Base-by-base conservation (phyloP, 2,888 invertebrate genomes). In the Lissonota sp. region DNA sequence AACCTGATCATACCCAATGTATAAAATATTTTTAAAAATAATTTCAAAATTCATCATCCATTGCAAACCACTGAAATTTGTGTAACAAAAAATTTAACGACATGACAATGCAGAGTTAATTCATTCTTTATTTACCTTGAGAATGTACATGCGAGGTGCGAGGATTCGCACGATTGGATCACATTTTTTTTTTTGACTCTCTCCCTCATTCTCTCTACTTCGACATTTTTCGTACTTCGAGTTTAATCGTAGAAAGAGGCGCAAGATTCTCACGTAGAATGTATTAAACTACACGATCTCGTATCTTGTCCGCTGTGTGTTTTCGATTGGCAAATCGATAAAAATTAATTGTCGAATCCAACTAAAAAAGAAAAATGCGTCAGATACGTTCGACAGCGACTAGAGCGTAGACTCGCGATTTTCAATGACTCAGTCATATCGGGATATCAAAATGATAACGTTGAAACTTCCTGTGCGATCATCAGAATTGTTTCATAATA, bases 41-140 rank as follows among this genome's bases (percentile, higher is more conserved):
- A 26, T 26, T 2, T 26, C 1, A 26, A 2, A 26, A 26, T 26
- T 3, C 3, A 26, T 26, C 26, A 26, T 26, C 3, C 3, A 26
- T 26, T 26, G 26, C 3, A 26, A 26, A 3, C 26, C 26, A 26
- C 3, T 26, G 3, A 26, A 26, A 26, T 26, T 26, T 26, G 26
- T 26, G 26, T 3, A 26, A 3, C 26, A 26, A 26, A 1, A 26
- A 26, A 26, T 26, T 26, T 26, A 26, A 26, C 3, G 26, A 26
- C 26, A 26, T 26, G 26, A 26, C 26, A 26, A 26, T 26, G 26
- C 26, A 26, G 26, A 26, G 26, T 26, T 26, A 72, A 69, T 80
- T 77, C 44, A 75, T 81, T 66, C 66, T 75, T 81, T 81, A 74
- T 74, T 71, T 74, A 10, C 55, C 57, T 57, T 71, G 40, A 49